A percentile compares a stretch with the other conserved stretches of the same genome.
phyloP scores from a whole-genome alignment of 2,888 invertebrate genomes.

The Boloria selene region DNA sequence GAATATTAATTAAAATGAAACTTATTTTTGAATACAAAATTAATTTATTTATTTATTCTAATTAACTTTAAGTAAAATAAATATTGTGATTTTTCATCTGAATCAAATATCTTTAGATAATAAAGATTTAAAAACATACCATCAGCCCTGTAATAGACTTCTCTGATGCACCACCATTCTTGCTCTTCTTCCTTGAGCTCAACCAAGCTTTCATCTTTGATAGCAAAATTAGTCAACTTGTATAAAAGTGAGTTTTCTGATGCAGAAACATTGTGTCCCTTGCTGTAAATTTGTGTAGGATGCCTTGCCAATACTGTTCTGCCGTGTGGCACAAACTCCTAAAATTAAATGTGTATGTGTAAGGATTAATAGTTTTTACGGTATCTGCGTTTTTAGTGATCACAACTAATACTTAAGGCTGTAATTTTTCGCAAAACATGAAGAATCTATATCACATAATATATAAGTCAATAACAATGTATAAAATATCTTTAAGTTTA shows the following conservation, averaged over 20 bases:
- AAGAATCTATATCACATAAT: too few species aligned
- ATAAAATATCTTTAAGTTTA: too few species aligned
- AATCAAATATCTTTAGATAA: too few species aligned
- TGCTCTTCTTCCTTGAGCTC: conserved; percentile 83
- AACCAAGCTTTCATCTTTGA: conserved; percentile 85
- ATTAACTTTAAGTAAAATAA: background rate
- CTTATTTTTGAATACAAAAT: background rate
- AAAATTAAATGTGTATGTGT: background rate
- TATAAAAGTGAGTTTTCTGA: conserved; percentile 86
- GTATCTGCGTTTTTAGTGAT: too few species aligned
- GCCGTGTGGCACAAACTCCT: conserved; percentile 95
- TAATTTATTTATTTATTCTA: too few species aligned
- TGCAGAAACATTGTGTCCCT: conserved; percentile 70
- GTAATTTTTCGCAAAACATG: too few species aligned
- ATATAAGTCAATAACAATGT: too few species aligned
- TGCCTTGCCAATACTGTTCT: conserved; percentile 90
- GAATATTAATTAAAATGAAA: background rate
- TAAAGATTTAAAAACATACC: conserved; percentile 48
- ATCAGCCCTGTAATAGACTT: conserved; percentile 62
- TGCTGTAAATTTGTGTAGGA: conserved; percentile 86
- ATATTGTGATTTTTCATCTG: too few species aligned
- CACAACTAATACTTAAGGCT: too few species aligned
- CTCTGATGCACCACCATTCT: conserved; percentile 78
- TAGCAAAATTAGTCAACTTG: conserved; percentile 89
- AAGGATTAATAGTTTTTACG: background rate